Conservation (phyloP, 2,888 invertebrate genomes). For the Cantharis lateralis region DNA sequence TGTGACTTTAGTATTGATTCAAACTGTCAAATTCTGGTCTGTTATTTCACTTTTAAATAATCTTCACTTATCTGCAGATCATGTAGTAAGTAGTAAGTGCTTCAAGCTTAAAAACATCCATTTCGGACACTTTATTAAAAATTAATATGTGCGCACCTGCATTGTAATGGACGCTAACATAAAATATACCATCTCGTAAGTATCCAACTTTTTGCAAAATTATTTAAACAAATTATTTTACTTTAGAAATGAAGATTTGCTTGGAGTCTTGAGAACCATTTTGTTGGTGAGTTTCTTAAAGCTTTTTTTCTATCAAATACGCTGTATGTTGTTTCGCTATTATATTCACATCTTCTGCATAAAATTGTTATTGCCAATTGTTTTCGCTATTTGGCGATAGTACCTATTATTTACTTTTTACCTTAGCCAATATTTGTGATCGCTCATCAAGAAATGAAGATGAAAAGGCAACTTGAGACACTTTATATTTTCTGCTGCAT, state of each 20-base stretch:
- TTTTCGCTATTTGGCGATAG: too few relatives aligned
- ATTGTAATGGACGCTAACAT: slow-evolving; percentile 13
- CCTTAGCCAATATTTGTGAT: too few relatives aligned
- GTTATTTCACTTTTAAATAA: slow-evolving; percentile 14
- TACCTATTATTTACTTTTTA: too few relatives aligned
- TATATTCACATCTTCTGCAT: neutral
- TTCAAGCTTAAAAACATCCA: neutral
- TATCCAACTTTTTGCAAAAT: slow-evolving; percentile 3
- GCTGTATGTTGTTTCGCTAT: neutral
- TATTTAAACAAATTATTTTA: neutral
- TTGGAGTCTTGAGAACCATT: slow-evolving; percentile 32
- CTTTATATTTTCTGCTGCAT: too few relatives aligned
- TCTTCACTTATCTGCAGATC: slow-evolving; percentile 3
- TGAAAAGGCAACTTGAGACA: too few relatives aligned
- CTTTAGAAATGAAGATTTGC: slow-evolving; percentile 30
- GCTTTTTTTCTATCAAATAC: too few relatives aligned
- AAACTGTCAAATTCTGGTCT: slow-evolving; percentile 34
- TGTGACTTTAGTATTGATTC: slow-evolving; percentile 37
- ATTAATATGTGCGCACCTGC: neutral
- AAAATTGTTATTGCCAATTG: too few relatives aligned
- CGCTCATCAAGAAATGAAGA: too few relatives aligned
- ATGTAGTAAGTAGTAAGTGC: slow-evolving; percentile 10
- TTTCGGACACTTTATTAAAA: neutral
- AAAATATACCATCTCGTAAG: slow-evolving; percentile 17
- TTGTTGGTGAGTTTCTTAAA: slow-evolving; percentile 29